phyloP scores from a whole-genome alignment of 2,113 vertebrate genomes.

The Plecturocebus donacophilus region DNA sequence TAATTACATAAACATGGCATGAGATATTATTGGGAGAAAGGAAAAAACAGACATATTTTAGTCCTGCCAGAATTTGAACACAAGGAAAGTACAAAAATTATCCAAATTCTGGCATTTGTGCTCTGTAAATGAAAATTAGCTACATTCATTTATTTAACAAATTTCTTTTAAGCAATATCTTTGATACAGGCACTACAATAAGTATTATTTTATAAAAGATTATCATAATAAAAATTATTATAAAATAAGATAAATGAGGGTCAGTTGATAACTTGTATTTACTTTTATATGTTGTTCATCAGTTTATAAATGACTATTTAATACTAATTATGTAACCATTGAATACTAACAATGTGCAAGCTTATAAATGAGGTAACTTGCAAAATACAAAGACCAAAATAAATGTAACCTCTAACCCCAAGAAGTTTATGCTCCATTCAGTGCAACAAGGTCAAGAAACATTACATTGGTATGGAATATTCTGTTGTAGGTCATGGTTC shows the following conservation, averaged over 20 bases:
- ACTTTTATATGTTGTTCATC: not conserved
- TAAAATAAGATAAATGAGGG: not conserved
- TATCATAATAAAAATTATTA: not conserved
- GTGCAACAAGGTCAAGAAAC: not conserved
- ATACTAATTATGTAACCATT: not conserved
- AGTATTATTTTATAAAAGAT: not conserved
- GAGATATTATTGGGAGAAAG: not conserved
- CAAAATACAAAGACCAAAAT: not conserved
- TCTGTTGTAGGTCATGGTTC: not conserved
- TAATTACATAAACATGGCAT: not conserved
- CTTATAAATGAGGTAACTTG: not conserved
- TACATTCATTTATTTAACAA: not conserved
- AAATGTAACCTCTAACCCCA: not conserved
- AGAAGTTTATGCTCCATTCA: not conserved
- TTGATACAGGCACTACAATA: not conserved
- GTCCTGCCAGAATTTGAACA: not conserved
- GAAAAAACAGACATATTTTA: not conserved
- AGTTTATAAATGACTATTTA: not conserved
- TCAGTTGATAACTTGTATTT: not conserved
- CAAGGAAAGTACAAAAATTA: not conserved
- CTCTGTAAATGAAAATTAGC: not conserved
- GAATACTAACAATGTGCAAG: not conserved
- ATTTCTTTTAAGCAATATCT: not conserved
- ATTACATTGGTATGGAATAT: not conserved
- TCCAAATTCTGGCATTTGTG: not conserved